Evolutionary conservation across 2,888 invertebrate species (phyloP), one percentile per base, ranked within the genome.

Genomic region (Cylloceria caligata): DNA sequence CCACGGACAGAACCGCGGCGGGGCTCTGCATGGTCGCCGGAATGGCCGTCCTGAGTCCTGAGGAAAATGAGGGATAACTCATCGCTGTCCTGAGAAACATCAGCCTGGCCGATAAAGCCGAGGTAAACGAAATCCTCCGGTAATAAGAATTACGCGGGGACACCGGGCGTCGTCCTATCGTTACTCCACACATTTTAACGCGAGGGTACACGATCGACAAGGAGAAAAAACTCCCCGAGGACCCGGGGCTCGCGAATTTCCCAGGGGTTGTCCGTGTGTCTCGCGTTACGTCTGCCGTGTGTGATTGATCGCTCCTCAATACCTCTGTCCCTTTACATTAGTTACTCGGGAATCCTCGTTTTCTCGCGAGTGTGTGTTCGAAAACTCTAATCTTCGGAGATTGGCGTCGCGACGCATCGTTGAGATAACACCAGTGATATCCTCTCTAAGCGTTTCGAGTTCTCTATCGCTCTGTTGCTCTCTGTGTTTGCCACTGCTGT

Each of bases 41-140:
- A 90, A 91, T 88, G 90, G 88, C 90, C 88, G 89, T 90, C 87
- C 87, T 86, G 85, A 80, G 60, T 72, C 84, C 81, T 85, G 85
- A 85, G 88, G 88, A 90, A 75, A 79, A 82, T 86, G 86, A 81
- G 88, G 86, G 86, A 87, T 86, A 87, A 85, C 85, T 84, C 80
- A 88, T 87, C 86, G 88, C 87, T 85, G 88, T 77, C 81, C 68
- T 67, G 65, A 80, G 55, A 39, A 39, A 39, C 19, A 62, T 69
- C 72, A 77, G 75, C 80, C 77, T 82, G 71, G 82, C 64, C 77
- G 68, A 27, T 67, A 72, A 78, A 75, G 79, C 74, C 71, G 47
- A 82, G 79, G 79, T 79, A 82, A 81, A 30, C 30, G 3, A 30
- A 30, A 4, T 30, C 3, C 30, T 30, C 30, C 30, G 30, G 30